Percentiles rank a stretch among this genome's conserved stretches.
Conservation (phyloP, 2,888 invertebrate genomes). For the Amaurobius ferox region DNA sequence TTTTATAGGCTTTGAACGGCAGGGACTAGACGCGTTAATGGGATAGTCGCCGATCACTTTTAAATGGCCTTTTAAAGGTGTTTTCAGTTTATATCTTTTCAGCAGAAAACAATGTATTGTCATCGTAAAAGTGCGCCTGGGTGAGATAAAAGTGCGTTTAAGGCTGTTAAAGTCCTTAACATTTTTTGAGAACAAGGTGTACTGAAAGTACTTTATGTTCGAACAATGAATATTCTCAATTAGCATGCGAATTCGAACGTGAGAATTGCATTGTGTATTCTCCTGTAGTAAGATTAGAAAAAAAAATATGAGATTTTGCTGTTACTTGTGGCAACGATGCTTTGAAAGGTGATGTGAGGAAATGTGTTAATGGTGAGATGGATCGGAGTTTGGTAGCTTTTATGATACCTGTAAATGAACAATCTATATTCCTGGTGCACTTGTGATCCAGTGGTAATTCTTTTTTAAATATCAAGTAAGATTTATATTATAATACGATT, state of each 20-base stretch:
- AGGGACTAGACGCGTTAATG: neutral
- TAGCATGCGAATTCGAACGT: neutral
- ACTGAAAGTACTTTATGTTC: neutral
- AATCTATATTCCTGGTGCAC: no score
- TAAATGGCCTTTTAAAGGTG: neutral
- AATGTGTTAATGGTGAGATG: no score
- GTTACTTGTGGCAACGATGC: no score
- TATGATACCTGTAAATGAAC: no score
- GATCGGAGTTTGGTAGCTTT: no score
- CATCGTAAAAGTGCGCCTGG: neutral
- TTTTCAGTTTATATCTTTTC: conserved; percentile 16
- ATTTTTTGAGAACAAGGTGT: neutral
- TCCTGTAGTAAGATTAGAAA: no score
- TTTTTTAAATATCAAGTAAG: no score
- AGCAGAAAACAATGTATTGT: neutral
- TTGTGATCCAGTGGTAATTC: no score
- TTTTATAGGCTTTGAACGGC: conserved; percentile 1
- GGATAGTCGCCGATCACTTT: conserved; percentile 6
- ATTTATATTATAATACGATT: no score
- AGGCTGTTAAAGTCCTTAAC: neutral
- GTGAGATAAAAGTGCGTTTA: neutral
- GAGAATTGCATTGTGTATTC: neutral
- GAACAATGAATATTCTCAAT: neutral
- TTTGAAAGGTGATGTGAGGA: no score
- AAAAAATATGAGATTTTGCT: no score